phyloP scores from a whole-genome alignment of 2,888 invertebrate genomes.

The Thyatira batis region DNA sequence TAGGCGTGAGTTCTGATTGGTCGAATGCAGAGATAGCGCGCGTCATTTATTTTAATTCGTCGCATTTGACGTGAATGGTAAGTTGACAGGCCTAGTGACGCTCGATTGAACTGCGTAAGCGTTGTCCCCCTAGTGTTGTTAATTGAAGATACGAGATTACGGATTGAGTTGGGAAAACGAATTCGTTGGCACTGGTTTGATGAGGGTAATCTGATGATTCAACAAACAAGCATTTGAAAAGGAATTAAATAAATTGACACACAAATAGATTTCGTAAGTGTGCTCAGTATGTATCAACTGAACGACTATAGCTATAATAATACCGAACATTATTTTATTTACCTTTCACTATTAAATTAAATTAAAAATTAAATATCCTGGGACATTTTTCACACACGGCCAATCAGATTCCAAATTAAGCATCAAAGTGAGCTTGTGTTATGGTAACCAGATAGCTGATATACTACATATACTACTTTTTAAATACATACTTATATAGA shows the following conservation, averaged over 20 bases:
- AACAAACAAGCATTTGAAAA: neutral
- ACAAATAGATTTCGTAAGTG: neutral
- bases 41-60: conserved; percentile 81
- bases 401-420: too few species aligned
- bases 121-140: conserved; percentile 27
- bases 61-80: conserved; percentile 37
- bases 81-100: conserved; percentile 39
- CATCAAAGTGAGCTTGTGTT: too few species aligned
- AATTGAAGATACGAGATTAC: conserved; percentile 33
- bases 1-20: conserved; percentile 50
- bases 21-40: conserved; percentile 53
- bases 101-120: conserved; percentile 7
- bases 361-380: too few species aligned
- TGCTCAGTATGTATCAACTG: neutral
- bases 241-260: neutral
- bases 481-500: too few species aligned
- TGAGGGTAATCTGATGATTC: neutral
- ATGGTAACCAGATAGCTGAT: too few species aligned
- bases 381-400: too few species aligned
- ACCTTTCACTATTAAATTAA: too few species aligned
- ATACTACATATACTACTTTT: too few species aligned
- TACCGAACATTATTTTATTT: neutral
- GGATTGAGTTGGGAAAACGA: conserved; percentile 21
- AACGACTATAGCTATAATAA: too few species aligned
- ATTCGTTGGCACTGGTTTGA: conserved; percentile 1